phyloP scores from a whole-genome alignment of 2,113 vertebrate genomes.

The Panthera leo region DNA sequence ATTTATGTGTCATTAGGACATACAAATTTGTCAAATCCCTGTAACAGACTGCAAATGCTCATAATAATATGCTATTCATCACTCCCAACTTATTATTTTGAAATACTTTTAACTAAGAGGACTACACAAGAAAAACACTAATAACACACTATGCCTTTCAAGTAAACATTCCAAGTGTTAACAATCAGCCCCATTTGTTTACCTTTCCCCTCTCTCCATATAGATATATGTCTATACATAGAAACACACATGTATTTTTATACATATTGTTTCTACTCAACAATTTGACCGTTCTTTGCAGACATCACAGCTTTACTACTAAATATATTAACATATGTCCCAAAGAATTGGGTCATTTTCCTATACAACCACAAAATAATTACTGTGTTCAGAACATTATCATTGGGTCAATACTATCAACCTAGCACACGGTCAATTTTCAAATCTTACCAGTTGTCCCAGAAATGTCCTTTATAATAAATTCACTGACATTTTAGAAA shows the following conservation, averaged over 20 bases:
- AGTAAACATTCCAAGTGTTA: neutral
- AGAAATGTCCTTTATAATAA: neutral
- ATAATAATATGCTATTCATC: neutral
- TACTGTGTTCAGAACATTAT: neutral
- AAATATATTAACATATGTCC: neutral
- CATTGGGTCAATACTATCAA: neutral
- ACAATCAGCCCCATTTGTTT: neutral
- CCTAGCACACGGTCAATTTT: neutral
- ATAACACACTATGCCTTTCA: neutral
- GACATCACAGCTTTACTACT: neutral
- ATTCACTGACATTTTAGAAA: neutral
- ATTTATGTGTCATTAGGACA: conserved; percentile 10
- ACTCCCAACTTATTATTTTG: neutral
- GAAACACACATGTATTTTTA: neutral
- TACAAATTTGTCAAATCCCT: neutral
- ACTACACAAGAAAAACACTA: neutral
- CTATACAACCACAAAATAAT: neutral
- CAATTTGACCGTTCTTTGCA: neutral
- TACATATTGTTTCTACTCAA: neutral
- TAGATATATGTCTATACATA: neutral
- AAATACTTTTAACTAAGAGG: conserved; percentile 26
- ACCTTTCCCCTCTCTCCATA: neutral
- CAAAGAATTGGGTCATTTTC: neutral
- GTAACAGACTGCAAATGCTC: neutral
- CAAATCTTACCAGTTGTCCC: neutral